These are phyloP conservation scores for Sturnira hondurensis DNA, from an alignment of 2,113 vertebrate species.

Conservation along the genomic window DNA sequence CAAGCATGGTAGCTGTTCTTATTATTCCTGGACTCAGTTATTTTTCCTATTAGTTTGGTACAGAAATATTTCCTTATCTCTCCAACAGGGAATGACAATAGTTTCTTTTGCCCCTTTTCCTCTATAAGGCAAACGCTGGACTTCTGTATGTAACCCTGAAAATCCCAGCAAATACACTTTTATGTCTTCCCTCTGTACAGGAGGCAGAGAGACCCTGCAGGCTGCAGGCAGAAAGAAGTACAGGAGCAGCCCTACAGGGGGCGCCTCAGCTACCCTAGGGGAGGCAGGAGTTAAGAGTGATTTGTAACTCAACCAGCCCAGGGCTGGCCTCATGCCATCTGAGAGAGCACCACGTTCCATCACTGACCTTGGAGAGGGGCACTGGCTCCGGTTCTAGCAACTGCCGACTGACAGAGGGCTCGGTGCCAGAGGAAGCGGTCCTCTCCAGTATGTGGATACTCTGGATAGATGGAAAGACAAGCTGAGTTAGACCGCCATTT, in stretches of 20 bases:
- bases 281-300: background rate
- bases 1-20: background rate
- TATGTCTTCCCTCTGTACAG: background rate
- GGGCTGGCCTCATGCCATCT: background rate
- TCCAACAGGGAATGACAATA: background rate
- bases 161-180: background rate
- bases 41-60: background rate
- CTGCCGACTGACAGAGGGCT: slow-evolving; percentile 80
- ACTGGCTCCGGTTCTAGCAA: slow-evolving; percentile 80
- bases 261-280: background rate
- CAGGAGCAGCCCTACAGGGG: background rate
- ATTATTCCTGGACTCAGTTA: background rate
- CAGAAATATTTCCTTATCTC: background rate
- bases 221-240: background rate
- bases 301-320: background rate
- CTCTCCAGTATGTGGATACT: slow-evolving; percentile 81
- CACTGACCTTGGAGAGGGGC: slow-evolving; percentile 81
- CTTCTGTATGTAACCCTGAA: background rate
- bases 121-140: background rate
- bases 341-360: background rate
- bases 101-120: background rate
- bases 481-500: background rate
- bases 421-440: slow-evolving; percentile 80
- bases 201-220: background rate
- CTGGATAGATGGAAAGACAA: slow-evolving; percentile 63